A percentile compares a stretch with the other conserved stretches of the same genome.
Evolutionary conservation across 1,140 invertebrate genomes (phyloP).

Genomic region (Bemisia tabaci): DNA sequence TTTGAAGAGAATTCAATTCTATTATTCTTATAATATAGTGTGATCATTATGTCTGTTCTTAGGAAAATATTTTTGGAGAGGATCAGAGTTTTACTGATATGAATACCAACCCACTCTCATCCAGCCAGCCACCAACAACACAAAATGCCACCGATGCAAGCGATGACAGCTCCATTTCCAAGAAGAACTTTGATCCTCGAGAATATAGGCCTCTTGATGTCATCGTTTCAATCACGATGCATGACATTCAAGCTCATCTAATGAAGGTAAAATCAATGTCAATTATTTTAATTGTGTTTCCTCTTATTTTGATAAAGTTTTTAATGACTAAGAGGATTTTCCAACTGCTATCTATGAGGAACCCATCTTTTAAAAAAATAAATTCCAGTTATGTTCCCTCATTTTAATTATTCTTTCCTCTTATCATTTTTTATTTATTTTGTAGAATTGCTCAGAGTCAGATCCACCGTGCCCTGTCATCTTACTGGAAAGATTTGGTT

Average conservation of each 20-base stretch:
- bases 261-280: slow-evolving; percentile 48
- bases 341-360: not conserved
- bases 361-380: too few relatives aligned
- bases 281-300: too few relatives aligned
- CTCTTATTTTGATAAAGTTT: not conserved
- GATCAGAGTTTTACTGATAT: slow-evolving; percentile 88
- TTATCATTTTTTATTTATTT: slow-evolving; percentile 9
- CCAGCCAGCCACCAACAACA: slow-evolving; percentile 14
- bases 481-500: slow-evolving; percentile 78
- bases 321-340: not conserved
- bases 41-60: too few relatives aligned
- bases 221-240: slow-evolving; percentile 82
- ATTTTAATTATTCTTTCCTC: too few relatives aligned
- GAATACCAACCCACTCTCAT: slow-evolving; percentile 28
- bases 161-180: slow-evolving; percentile 31
- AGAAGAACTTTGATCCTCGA: slow-evolving; percentile 62
- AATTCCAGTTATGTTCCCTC: too few relatives aligned
- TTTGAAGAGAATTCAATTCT: too few relatives aligned
- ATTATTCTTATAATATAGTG: too few relatives aligned
- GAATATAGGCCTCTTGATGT: slow-evolving; percentile 80
- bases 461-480: slow-evolving; percentile 84
- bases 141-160: slow-evolving; percentile 5
- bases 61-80: slow-evolving; percentile 93
- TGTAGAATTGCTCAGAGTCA: slow-evolving; percentile 62
- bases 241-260: slow-evolving; percentile 87